Evolutionary conservation across 2,797 vertebrate genomes (phyloP).

Genomic region (Microctenopoma steveboyesi): DNA sequence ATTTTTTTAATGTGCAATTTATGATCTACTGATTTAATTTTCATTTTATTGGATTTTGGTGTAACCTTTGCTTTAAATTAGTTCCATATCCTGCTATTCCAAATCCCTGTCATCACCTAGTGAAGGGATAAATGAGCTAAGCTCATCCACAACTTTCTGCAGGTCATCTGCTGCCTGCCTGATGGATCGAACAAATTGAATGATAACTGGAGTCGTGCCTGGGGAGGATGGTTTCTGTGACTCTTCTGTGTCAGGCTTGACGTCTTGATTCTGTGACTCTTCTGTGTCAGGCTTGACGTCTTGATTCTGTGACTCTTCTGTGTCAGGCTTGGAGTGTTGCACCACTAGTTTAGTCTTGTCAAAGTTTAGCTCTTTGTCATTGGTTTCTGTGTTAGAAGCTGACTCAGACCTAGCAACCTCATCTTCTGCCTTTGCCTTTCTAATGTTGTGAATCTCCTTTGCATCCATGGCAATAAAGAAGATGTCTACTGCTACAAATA

Average conservation of each 20-base stretch:
- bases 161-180: conserved; percentile 1
- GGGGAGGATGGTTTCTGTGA: no score
- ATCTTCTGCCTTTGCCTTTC: conserved; percentile 9
- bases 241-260: no score
- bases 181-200: conserved; percentile 36
- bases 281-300: no score
- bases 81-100: not conserved
- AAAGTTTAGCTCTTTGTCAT: not conserved
- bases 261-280: no score
- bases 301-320: not conserved
- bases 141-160: conserved; percentile 12
- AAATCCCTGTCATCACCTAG: accelerated
- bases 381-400: not conserved
- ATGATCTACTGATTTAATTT: not conserved
- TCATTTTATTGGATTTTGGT: not conserved
- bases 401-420: not conserved
- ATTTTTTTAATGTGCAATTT: no score
- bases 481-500: conserved; percentile 33
- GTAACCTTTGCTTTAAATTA: not conserved
- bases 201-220: not conserved
- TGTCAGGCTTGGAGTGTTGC: not conserved
- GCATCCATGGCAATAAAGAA: conserved; percentile 56
- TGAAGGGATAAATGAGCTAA: not conserved
- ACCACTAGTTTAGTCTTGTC: not conserved
- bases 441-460: conserved; percentile 47